A percentile compares a stretch with the other conserved stretches of the same genome.
Evolutionary conservation across 2,888 invertebrate genomes (phyloP).

Genomic region (Amiota minor): DNA sequence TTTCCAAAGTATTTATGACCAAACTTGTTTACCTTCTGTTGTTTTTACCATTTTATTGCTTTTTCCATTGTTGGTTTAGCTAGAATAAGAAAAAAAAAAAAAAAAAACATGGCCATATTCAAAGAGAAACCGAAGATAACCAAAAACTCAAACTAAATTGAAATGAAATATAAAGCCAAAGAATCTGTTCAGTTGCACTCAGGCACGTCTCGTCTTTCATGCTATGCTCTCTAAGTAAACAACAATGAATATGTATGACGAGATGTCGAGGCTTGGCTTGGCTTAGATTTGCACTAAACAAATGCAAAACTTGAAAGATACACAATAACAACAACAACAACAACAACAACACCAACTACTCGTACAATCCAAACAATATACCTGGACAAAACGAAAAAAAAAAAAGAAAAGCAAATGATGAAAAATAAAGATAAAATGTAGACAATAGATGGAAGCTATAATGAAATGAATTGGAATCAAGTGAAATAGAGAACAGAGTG

Average conservation of each 20-base stretch:
- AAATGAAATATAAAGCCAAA: neutral
- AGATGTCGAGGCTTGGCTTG: no score
- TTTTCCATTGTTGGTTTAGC: neutral
- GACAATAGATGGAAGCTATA: slow-evolving; percentile 33
- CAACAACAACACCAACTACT: slow-evolving; percentile 18
- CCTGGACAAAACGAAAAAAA: slow-evolving; percentile 3
- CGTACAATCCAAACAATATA: neutral
- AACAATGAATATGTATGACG: slow-evolving; percentile 68
- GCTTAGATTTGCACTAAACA: no score
- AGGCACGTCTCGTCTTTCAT: slow-evolving; percentile 19
- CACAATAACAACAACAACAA: slow-evolving; percentile 49
- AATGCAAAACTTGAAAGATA: no score
- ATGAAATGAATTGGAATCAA: slow-evolving; percentile 34
- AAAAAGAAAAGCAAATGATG: neutral
- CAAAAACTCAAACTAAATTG: neutral
- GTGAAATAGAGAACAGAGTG: slow-evolving; percentile 26
- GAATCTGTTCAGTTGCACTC: slow-evolving; percentile 14
- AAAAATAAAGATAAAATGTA: slow-evolving; percentile 2
- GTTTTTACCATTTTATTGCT: slow-evolving; percentile 3
- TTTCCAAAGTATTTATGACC: slow-evolving; percentile 16
- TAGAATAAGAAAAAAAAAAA: neutral
- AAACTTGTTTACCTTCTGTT: neutral
- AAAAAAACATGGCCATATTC: neutral
- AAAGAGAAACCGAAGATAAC: neutral
- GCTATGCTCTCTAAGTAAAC: slow-evolving; percentile 52